Percentiles rank a stretch among this genome's conserved stretches.
Conservation (phyloP, 2,888 invertebrate genomes). For the Periphyllus acericola region DNA sequence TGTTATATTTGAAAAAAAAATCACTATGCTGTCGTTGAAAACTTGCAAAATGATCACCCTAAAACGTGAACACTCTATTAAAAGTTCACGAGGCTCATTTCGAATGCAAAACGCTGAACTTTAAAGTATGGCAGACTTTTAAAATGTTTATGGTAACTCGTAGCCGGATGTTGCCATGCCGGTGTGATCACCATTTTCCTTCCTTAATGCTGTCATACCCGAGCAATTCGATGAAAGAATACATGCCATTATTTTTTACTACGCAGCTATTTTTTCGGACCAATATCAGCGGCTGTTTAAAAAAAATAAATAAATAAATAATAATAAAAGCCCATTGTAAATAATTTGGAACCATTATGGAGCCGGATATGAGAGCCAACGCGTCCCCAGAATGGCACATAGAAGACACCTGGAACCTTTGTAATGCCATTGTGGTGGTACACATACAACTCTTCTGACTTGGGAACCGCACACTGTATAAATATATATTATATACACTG, state of each 20-base stretch:
- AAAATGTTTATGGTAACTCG: slow-evolving; percentile 41
- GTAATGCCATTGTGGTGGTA: slow-evolving; percentile 52
- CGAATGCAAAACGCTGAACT: slow-evolving; percentile 27
- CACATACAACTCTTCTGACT: slow-evolving; percentile 49
- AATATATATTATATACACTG: slow-evolving; percentile 28
- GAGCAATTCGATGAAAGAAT: slow-evolving; percentile 26
- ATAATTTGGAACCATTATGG: slow-evolving; percentile 53
- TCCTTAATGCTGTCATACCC: slow-evolving; percentile 25
- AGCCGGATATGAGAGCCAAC: slow-evolving; percentile 48
- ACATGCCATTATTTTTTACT: slow-evolving; percentile 49
- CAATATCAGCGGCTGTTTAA: slow-evolving; percentile 57
- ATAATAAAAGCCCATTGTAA: slow-evolving; percentile 55
- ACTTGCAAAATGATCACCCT: slow-evolving; percentile 16
- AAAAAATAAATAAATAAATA: slow-evolving; percentile 55
- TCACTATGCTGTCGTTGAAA: slow-evolving; percentile 19
- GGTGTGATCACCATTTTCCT: slow-evolving; percentile 19
- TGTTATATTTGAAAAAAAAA: not conserved
- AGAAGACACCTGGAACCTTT: slow-evolving; percentile 60
- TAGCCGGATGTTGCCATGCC: slow-evolving; percentile 33
- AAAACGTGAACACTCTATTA: slow-evolving; percentile 50
- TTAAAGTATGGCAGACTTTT: slow-evolving; percentile 48
- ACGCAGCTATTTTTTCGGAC: slow-evolving; percentile 44
- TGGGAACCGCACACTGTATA: slow-evolving; percentile 29
- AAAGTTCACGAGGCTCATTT: slow-evolving; percentile 36
- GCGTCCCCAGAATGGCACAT: slow-evolving; percentile 58